Evolutionary conservation across 2,888 invertebrate species (phyloP).

Genomic region (Sympetrum striolatum): DNA sequence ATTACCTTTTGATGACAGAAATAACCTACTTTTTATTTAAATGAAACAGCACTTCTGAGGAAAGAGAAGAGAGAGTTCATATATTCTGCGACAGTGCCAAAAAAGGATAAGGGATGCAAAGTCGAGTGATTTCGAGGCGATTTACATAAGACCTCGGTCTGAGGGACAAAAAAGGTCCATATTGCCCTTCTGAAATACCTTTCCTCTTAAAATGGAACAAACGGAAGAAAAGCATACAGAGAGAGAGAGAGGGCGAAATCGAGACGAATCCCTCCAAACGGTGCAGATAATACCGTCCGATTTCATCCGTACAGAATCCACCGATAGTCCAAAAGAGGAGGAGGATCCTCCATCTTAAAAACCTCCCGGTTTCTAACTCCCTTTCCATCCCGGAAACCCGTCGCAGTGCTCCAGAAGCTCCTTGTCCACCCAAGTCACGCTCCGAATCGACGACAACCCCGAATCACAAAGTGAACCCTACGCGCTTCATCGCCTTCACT

Average conservation of each 20-base stretch:
- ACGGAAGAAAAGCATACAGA: not conserved
- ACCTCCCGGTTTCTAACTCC: not conserved
- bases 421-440: not conserved
- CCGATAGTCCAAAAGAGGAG: not conserved
- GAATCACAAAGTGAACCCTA: not conserved
- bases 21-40: no score
- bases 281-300: not conserved
- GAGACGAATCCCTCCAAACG: not conserved
- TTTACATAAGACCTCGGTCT: no score
- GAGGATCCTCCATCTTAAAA: not conserved
- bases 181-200: not conserved
- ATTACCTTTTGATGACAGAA: no score
- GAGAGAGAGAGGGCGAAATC: not conserved
- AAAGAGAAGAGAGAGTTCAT: no score
- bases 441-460: not conserved
- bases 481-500: not conserved
- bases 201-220: not conserved
- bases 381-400: not conserved
- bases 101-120: no score
- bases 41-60: no score
- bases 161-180: not conserved
- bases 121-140: no score
- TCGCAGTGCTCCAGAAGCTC: not conserved
- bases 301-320: not conserved
- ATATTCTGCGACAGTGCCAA: no score